phyloP scores from a whole-genome alignment of 2,797 vertebrate genomes.

The Apogon talboti region DNA sequence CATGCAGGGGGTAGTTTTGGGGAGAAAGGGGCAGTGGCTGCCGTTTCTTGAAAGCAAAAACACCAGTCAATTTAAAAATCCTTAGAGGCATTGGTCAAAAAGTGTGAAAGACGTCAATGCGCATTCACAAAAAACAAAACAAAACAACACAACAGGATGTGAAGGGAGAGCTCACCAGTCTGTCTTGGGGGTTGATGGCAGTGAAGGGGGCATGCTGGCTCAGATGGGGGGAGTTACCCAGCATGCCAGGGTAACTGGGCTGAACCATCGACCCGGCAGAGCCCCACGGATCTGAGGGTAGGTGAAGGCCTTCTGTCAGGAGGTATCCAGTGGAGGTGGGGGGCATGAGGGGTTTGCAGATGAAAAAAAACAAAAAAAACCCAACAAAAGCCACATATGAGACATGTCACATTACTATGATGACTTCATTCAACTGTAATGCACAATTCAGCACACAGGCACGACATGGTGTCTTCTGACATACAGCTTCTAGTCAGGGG shows the following conservation, averaged over 20 bases:
- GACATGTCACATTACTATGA: conserved; percentile 74
- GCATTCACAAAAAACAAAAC: conserved; percentile 1
- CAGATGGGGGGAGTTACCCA: conserved; percentile 87
- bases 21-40: conserved; percentile 83
- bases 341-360: conserved; percentile 59
- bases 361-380: too few species aligned
- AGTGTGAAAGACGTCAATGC: conserved; percentile 19
- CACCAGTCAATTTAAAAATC: conserved; percentile 23
- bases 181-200: conserved; percentile 92
- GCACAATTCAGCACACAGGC: conserved; percentile 41
- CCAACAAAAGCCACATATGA: conserved; percentile 74
- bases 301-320: conserved; percentile 88
- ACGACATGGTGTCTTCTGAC: conserved; percentile 27
- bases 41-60: conserved; percentile 76
- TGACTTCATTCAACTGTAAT: conserved; percentile 71
- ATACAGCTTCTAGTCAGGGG: conserved; percentile 22
- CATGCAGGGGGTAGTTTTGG: conserved; percentile 93
- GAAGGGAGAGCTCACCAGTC: conserved; percentile 86
- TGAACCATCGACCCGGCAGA: conserved; percentile 88
- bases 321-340: conserved; percentile 47
- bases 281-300: conserved; percentile 90
- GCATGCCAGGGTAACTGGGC: conserved; percentile 87
- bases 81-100: conserved; percentile 30
- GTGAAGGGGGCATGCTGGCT: conserved; percentile 87
- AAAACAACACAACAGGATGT: conserved; percentile 3